Base-by-base conservation (phyloP, 2,888 invertebrate genomes). In the Mesorhabditis spiculigera region DNA sequence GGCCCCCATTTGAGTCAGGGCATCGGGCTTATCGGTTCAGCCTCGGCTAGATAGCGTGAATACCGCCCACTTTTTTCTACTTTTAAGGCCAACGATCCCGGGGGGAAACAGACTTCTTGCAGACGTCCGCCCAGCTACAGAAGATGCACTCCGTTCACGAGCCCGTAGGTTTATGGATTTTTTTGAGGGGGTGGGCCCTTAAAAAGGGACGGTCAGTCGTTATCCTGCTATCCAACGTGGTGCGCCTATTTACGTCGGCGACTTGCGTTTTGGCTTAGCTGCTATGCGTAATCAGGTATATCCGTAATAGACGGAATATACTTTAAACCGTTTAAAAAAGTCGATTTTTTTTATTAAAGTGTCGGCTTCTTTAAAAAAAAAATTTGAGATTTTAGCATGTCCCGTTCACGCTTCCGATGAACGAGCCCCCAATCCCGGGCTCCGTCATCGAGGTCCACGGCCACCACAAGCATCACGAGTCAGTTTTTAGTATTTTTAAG, bases 381-480 rank as follows among this genome's bases (percentile, higher is more conserved):
- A 58, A 1, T 28, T 28, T 28, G 28, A 1, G 28, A 28, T 28
- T 76, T 68, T 65, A 78, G 75, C 62, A 68, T 41, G 75, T 76
- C 64, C 78, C 76, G 64, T 71, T 71, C 16, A 73, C 74, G 58
- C 68, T 76, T 58, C 67, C 78, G 45, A 69, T 78, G 61, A 69
- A 74, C 69, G 76, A 78, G 68, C 74, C 72, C 50, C 73, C 75
- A 50, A 69, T 71, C 63, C 73, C 74, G 64, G 78, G 78, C 43
- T 73, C 70, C 61, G 72, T 65, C 62, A 68, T 78, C 50, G 70
- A 71, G 5, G 70, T 78, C 16, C 74, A 75, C 63, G 78, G 78
- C 63, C 74, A 78, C 65, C 74, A 78, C 65, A 75, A 75, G 44
- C 76, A 76, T 62, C 78, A 78, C 71, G 73, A 78, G 73, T 70